Conservation (phyloP, 2,113 vertebrate species). For the Hippopotamus amphibius region DNA sequence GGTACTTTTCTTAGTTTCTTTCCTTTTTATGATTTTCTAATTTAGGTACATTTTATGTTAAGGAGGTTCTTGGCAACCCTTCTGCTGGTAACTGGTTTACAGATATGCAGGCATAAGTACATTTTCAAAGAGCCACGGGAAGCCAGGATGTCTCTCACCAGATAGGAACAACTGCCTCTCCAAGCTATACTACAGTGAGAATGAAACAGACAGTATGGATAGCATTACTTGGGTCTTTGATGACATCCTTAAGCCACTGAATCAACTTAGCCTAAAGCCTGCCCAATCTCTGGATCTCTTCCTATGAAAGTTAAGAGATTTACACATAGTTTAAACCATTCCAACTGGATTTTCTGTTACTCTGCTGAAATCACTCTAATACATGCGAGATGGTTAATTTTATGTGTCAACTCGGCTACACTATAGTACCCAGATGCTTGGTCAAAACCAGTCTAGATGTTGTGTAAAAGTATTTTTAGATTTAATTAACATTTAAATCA, state of each 20-base stretch:
- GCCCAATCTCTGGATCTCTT: background rate
- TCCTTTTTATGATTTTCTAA: slow-evolving; percentile 1
- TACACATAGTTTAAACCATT: background rate
- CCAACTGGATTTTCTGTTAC: background rate
- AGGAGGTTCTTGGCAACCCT: background rate
- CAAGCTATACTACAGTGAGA: background rate
- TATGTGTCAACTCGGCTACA: background rate
- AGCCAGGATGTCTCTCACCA: background rate
- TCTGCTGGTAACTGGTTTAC: background rate
- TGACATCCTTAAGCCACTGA: background rate
- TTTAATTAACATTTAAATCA: background rate
- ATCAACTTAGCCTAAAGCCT: background rate
- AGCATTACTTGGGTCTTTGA: background rate
- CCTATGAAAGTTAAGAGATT: background rate
- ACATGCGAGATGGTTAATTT: background rate
- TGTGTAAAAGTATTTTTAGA: background rate
- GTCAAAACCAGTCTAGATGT: background rate
- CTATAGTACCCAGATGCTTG: background rate
- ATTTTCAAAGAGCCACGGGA: background rate
- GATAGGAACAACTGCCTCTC: background rate
- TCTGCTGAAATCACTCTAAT: background rate
- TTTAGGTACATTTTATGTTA: background rate
- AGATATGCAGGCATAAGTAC: background rate
- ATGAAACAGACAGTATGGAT: background rate
- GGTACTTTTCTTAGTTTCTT: background rate